Percentiles rank a stretch among this genome's conserved stretches.
Evolutionary conservation across 2,888 invertebrate genomes (phyloP).

Genomic region (Baronia brevicornis): DNA sequence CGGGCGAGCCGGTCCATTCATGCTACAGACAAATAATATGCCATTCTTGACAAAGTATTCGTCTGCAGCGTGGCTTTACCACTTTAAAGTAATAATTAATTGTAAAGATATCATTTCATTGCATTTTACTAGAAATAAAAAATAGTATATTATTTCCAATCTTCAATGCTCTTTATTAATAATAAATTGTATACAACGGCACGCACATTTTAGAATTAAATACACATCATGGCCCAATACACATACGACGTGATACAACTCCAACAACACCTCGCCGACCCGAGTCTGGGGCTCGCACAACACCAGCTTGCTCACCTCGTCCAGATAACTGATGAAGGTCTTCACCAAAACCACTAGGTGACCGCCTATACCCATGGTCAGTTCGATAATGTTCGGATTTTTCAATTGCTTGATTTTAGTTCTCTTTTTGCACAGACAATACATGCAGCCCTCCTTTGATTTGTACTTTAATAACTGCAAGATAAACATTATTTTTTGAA

Average conservation of each 20-base stretch:
- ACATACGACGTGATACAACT: neutral
- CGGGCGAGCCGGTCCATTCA: too few relatives aligned
- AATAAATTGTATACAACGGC: neutral
- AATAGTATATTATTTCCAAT: too few relatives aligned
- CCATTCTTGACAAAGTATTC: too few relatives aligned
- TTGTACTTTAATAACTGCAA: conserved; percentile 1
- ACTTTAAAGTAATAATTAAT: too few relatives aligned
- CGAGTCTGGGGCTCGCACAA: conserved; percentile 3
- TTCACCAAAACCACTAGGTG: conserved; percentile 1
- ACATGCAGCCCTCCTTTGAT: neutral
- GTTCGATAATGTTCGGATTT: neutral
- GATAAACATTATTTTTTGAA: neutral
- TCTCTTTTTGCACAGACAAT: neutral
- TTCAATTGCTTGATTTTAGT: conserved; percentile 2
- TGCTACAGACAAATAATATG: too few relatives aligned
- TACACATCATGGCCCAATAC: conserved; percentile 1
- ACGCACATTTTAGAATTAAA: neutral
- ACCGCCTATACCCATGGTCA: neutral
- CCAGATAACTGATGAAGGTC: conserved; percentile 3
- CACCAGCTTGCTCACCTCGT: conserved; percentile 4
- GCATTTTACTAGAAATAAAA: too few relatives aligned
- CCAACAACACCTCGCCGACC: conserved; percentile 3
- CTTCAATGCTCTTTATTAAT: neutral
- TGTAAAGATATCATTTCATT: too few relatives aligned
- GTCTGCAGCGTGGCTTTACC: too few relatives aligned